These are phyloP conservation scores for Nemoura dubitans DNA, from an alignment of 2,888 invertebrate genomes.

Conservation along the genomic window DNA sequence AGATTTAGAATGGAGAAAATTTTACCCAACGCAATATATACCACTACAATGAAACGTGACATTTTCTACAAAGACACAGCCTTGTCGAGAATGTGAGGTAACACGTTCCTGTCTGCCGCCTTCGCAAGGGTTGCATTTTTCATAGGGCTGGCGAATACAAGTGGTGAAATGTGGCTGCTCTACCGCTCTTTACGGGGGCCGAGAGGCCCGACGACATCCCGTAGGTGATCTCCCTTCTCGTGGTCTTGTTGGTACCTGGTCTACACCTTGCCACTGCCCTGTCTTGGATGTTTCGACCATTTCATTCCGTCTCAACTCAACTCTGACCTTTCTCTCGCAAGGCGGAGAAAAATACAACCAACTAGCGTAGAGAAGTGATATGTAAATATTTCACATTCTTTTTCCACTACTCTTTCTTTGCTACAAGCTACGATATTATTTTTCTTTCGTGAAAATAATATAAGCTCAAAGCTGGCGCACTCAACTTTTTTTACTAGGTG, in stretches of 20 bases:
- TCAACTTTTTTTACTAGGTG: not conserved
- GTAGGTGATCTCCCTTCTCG: not conserved
- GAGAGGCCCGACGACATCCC: not conserved
- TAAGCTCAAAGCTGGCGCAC: not conserved
- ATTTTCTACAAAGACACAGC: too few relatives aligned
- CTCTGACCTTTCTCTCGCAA: not conserved
- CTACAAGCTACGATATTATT: not conserved
- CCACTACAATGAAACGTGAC: too few relatives aligned
- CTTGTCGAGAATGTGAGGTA: too few relatives aligned
- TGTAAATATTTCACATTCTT: not conserved
- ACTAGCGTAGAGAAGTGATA: not conserved
- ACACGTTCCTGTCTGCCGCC: not conserved
- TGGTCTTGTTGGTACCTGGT: not conserved
- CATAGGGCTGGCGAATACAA: not conserved
- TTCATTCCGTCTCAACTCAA: not conserved
- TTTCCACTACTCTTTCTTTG: not conserved
- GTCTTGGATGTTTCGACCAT: too few relatives aligned
- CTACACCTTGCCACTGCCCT: not conserved
- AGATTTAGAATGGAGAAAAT: not conserved
- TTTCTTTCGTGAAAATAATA: not conserved
- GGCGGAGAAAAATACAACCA: not conserved
- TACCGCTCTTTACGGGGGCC: not conserved
- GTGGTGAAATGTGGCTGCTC: not conserved
- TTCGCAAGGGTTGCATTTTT: not conserved
- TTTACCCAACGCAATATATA: too few relatives aligned